Conservation (phyloP, 2,888 invertebrate genomes). For the Seira musarum region DNA sequence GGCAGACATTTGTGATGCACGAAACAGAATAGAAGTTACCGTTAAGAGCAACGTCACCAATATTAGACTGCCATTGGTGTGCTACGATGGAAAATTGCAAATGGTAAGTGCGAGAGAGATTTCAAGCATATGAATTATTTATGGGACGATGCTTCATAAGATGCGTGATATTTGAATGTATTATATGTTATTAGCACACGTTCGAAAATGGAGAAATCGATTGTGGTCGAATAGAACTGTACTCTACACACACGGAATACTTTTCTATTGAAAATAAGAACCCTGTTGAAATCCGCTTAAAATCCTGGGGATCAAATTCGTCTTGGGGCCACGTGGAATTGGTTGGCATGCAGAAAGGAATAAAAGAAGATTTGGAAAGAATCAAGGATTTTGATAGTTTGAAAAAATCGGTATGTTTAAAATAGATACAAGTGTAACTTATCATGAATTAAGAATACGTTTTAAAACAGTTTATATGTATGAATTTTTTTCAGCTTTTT, state of each 20-base stretch:
- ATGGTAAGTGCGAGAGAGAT: slow-evolving; percentile 74
- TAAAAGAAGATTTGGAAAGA: slow-evolving; percentile 67
- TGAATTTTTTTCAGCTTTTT: slow-evolving; percentile 73
- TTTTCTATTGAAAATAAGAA: slow-evolving; percentile 84
- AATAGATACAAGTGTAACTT: neutral
- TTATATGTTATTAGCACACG: slow-evolving; percentile 62
- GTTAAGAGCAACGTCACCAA: slow-evolving; percentile 84
- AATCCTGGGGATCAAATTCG: slow-evolving; percentile 77
- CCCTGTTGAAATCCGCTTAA: slow-evolving; percentile 80
- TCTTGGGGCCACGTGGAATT: slow-evolving; percentile 77
- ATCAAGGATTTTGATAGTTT: slow-evolving; percentile 68
- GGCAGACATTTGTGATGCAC: slow-evolving; percentile 66
- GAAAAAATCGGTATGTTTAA: slow-evolving; percentile 68
- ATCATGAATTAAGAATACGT: neutral
- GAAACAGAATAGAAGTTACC: slow-evolving; percentile 72
- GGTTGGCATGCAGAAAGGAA: slow-evolving; percentile 77
- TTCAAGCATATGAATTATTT: too few species aligned
- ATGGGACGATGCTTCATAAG: too few species aligned
- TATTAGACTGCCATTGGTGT: slow-evolving; percentile 80
- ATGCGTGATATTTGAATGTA: too few species aligned
- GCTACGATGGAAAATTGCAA: slow-evolving; percentile 82
- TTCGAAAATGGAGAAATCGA: slow-evolving; percentile 73
- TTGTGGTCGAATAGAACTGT: slow-evolving; percentile 79
- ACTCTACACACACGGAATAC: slow-evolving; percentile 79
- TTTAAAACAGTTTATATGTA: neutral